Base-by-base conservation (phyloP, 2,888 invertebrate genomes). In the Abscondita cerata region DNA sequence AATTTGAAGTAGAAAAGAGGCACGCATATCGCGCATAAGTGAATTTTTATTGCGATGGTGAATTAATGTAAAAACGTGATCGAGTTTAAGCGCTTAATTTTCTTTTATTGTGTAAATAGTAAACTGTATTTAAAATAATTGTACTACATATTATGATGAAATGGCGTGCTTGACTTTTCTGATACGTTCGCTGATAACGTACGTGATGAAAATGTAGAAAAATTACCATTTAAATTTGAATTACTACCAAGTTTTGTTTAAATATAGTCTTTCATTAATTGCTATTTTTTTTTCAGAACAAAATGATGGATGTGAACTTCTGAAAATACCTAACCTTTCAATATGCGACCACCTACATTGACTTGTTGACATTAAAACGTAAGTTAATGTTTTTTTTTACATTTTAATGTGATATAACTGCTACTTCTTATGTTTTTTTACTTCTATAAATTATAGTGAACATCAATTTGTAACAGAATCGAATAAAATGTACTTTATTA, bases 291-390 rank as follows among this genome's bases (percentile, higher is more conserved):
- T n/a, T n/a, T 66, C 72, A 72, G 58, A 46, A 60, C 64, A 52
- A 57, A 56, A 60, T 64, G 54, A 65, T 59, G 62, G 68, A 62
- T 53, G 59, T 66, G 69, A 69, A 67, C 59, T 67, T 59, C 68
- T 70, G 59, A 54, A 62, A 68, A 47, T 57, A 66, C 67, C 65
- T 66, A 66, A 68, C 68, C 64, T 60, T 64, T 59, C 65, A 65
- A 75, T 74, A 77, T 76, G 75, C 72, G 72, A 72, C 72, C 73
- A 70, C 70, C 70, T 69, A 68, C 65, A 67, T 70, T 71, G 71
- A 73, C 73, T 66, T 77, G 77, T 76, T 76, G 76, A 77, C 76
- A 75, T 72, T 74, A 72, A 73, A 73, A 72, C n/a, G 77, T 77
- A 71, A 75, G 76, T 75, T 72, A 55, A 46, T 62, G n/a, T n/a